Conservation (phyloP, 2,888 invertebrate species). For the Stenotaenia linearis region DNA sequence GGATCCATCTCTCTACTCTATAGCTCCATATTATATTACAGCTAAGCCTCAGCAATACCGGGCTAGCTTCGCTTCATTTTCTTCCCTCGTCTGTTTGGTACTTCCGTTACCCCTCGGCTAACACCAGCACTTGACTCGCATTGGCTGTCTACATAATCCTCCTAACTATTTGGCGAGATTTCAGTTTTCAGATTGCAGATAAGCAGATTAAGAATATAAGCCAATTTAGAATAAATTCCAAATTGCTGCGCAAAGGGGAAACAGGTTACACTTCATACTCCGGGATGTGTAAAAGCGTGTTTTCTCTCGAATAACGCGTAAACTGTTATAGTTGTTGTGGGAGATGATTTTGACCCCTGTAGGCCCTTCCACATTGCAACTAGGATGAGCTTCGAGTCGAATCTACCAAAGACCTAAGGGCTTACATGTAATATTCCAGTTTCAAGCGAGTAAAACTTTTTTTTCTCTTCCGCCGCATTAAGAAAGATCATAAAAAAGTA, state of each 20-base stretch:
- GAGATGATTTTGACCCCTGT: constrained; percentile 23
- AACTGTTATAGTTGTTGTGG: constrained; percentile 26
- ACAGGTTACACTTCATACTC: constrained; percentile 13
- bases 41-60: constrained; percentile 21
- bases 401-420: constrained; percentile 17
- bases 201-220: constrained; percentile 23
- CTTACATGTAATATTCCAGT: constrained; percentile 19
- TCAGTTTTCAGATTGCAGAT: constrained; percentile 23
- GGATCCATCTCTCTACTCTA: constrained; percentile 21
- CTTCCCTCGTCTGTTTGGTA: background rate
- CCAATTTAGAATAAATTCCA: constrained; percentile 26
- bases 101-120: constrained; percentile 17
- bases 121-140: constrained; percentile 18
- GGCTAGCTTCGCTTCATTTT: constrained; percentile 26
- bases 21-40: constrained; percentile 20
- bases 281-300: constrained; percentile 3
- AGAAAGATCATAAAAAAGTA: background rate
- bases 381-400: background rate
- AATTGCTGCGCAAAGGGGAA: constrained; percentile 26
- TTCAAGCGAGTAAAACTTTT: constrained; percentile 10
- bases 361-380: background rate
- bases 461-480: background rate
- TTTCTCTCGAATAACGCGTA: constrained; percentile 8
- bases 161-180: constrained; percentile 17
- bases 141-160: constrained; percentile 19